phyloP scores from a whole-genome alignment of 2,113 vertebrate species.

The Protobothrops flavoviridis region DNA sequence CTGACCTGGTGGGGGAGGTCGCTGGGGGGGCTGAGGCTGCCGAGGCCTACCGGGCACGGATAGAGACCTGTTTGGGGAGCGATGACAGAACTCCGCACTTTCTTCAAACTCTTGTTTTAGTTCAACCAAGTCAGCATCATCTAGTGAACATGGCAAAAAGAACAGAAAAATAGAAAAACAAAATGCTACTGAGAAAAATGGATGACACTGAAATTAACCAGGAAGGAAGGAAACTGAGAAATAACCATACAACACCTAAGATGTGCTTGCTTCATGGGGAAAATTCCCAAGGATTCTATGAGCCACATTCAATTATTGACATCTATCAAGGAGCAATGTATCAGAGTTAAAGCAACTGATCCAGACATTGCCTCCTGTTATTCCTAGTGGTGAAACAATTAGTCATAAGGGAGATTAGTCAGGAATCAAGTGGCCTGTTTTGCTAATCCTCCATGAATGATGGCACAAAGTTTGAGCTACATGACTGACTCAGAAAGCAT shows the following conservation, averaged over 20 bases:
- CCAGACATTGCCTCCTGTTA: not conserved
- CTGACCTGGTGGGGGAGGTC: conserved; percentile 79
- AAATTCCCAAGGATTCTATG: not conserved
- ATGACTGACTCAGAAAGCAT: not conserved
- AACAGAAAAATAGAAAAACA: not conserved
- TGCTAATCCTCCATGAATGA: not conserved
- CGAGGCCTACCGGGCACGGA: conserved; percentile 72
- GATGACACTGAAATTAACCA: not conserved
- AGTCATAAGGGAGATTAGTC: not conserved
- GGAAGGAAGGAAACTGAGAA: not conserved
- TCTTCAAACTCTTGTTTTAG: conserved; percentile 66
- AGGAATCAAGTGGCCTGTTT: not conserved
- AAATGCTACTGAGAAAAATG: not conserved
- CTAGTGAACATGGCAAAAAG: conserved; percentile 37
- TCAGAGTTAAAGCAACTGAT: not conserved
- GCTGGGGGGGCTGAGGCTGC: conserved; percentile 70
- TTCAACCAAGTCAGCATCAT: conserved; percentile 62
- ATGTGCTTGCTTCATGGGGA: not conserved
- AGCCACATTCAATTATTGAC: not conserved
- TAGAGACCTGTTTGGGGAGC: conserved; percentile 72
- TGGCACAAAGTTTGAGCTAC: not conserved
- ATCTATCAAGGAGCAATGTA: not conserved
- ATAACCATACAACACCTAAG: not conserved
- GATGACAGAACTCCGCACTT: conserved; percentile 50
- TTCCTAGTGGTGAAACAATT: not conserved